Evolutionary conservation across 2,113 vertebrate genomes (phyloP).

Genomic region (Stercorarius parasiticus): DNA sequence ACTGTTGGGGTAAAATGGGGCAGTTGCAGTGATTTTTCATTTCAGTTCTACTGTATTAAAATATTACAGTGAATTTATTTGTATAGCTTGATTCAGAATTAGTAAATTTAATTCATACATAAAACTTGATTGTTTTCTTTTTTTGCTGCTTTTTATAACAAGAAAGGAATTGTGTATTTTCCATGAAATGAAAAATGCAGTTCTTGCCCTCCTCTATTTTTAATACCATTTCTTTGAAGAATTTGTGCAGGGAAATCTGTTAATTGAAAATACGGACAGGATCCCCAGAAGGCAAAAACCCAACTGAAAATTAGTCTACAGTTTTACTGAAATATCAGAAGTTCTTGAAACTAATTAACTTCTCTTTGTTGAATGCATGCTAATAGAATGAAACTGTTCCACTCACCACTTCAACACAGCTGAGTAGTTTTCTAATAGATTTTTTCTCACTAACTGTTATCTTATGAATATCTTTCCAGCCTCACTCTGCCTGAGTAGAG

Average conservation of each 20-base stretch:
- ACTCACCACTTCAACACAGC: not conserved
- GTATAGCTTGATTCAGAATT: not conserved
- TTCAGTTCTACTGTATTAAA: not conserved
- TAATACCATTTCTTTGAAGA: constrained; percentile 38
- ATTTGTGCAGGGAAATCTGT: constrained; percentile 21
- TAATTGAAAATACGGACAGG: constrained; percentile 62
- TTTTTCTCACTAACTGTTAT: not conserved
- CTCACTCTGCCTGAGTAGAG: not conserved
- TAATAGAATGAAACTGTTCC: constrained; percentile 25
- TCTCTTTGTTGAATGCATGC: constrained; percentile 20
- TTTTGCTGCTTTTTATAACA: not conserved
- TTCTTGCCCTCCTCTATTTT: constrained; percentile 7
- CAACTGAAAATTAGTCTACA: constrained; percentile 29
- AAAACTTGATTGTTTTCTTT: not conserved
- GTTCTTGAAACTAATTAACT: constrained; percentile 58
- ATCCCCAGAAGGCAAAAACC: constrained; percentile 56
- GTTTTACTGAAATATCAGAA: constrained; percentile 53
- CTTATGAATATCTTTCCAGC: not conserved
- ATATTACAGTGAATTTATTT: not conserved
- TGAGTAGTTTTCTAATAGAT: constrained; percentile 8
- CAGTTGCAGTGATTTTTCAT: not conserved
- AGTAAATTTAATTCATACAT: not conserved
- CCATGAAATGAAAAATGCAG: constrained; percentile 11
- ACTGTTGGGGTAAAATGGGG: not conserved
- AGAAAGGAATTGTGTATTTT: not conserved